Base-by-base conservation (phyloP, 2,113 vertebrate genomes). In the Pogona vitticeps region DNA sequence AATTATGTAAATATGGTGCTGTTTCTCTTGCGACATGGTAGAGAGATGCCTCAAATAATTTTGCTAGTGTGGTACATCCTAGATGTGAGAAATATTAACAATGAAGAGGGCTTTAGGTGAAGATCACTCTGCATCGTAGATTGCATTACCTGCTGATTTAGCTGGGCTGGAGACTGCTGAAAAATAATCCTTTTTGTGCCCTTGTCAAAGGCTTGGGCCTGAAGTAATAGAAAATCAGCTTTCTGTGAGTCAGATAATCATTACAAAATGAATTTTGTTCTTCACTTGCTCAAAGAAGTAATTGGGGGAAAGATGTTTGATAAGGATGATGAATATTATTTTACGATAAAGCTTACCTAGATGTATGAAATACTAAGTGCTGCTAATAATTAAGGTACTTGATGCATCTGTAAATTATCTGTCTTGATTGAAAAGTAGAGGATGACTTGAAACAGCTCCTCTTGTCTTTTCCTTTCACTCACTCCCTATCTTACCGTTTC, bases 171-270 rank as follows among this genome's bases (percentile, higher is more conserved):
- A 93, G 96, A 95, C 91, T 96, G 96, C 97, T 97, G 97, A 96
- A 97, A 97, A 97, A 96, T 96, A 96, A 97, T 96, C 96, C 94
- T 95, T 96, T 94, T 95, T 93, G 93, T 94, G 96, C 96, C 97
- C 98, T 97, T 97, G 97, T 97, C 97, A 96, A 94, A 93, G 93
- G 89, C 96, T 96, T 93, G 87, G 94, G 96, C 96, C 96, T 96
- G 94, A 93, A 96, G 96, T 97, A 95, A 96, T 94, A 97, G 95
- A 97, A 98, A 97, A 97, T 96, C 95, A 94, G 96, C 97, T 98
- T 96, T 96, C 97, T 96, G 97, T 94, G 96, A 97, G 97, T 98
- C 97, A 98, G 97, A 96, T 98, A 98, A 98, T 98, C 97, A 97
- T 98, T 98, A 95, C 97, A 98, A 98, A 98, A 96, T 96, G 96